Conservation (phyloP, 2,113 vertebrate species). For the Isichthys henryi region DNA sequence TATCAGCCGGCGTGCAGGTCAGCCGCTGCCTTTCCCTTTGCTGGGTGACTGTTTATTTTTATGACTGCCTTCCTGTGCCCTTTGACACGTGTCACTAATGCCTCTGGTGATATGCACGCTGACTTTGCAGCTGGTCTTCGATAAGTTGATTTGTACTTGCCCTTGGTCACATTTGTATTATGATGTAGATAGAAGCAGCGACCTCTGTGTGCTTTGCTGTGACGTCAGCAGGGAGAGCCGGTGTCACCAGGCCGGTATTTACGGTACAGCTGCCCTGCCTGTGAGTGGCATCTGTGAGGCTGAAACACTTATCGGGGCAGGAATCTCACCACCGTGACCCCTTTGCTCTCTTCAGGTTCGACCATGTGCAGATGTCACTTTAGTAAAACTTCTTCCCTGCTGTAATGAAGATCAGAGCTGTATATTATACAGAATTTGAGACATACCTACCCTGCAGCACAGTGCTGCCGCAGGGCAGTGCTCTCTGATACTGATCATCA, state of each 20-base stretch:
- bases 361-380: background rate
- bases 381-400: background rate
- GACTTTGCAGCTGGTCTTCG: background rate
- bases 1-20: slow-evolving; percentile 83
- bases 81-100: background rate
- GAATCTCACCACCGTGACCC: background rate
- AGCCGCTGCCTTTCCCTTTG: background rate
- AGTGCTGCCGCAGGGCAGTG: background rate
- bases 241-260: background rate
- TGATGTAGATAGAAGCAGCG: background rate
- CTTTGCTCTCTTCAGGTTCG: background rate
- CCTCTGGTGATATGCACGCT: background rate
- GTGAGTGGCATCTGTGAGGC: background rate
- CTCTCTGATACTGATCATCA: background rate
- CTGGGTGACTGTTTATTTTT: background rate
- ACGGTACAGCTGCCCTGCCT: background rate
- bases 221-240: background rate
- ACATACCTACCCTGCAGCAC: background rate
- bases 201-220: background rate
- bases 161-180: background rate
- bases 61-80: background rate
- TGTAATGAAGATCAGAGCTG: background rate
- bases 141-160: background rate
- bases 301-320: background rate
- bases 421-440: background rate